Evolutionary conservation across 1,140 invertebrate genomes (phyloP).

Genomic region (Brachionus sp.): DNA sequence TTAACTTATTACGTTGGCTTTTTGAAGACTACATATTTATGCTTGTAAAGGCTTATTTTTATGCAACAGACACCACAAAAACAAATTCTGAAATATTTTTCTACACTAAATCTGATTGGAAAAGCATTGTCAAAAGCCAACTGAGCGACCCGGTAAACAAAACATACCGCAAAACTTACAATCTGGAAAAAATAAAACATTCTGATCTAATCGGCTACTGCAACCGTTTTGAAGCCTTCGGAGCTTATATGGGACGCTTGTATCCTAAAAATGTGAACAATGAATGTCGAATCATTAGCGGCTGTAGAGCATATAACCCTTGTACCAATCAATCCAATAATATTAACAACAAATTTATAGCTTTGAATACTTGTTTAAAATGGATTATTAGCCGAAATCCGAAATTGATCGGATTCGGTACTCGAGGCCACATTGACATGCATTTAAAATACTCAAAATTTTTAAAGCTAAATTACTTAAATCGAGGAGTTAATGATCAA

Average conservation of each 20-base stretch:
- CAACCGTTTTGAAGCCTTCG: neutral
- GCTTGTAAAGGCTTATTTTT: constrained; percentile 7
- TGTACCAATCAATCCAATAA: neutral
- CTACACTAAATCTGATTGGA: constrained; percentile 22
- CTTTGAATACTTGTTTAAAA: constrained; percentile 31
- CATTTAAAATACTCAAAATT: constrained; percentile 20
- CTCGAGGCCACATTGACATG: constrained; percentile 15
- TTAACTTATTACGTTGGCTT: neutral
- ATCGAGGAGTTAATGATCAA: neutral
- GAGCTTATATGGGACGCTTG: constrained; percentile 21
- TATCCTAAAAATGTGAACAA: constrained; percentile 40
- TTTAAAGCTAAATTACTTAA: constrained; percentile 36
- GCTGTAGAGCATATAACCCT: constrained; percentile 15
- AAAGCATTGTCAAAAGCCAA: constrained; percentile 3
- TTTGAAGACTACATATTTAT: constrained; percentile 41
- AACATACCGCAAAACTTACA: constrained; percentile 33
- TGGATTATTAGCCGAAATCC: constrained; percentile 18
- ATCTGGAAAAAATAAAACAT: constrained; percentile 32
- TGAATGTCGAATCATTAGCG: constrained; percentile 41
- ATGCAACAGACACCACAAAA: constrained; percentile 40
- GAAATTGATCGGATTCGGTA: constrained; percentile 7
- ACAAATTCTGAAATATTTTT: constrained; percentile 42
- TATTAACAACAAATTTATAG: neutral
- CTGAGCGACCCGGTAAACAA: neutral
- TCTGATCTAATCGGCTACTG: neutral